phyloP scores from a whole-genome alignment of 2,113 vertebrate species.

The rat (Rattus norvegicus) region DNA sequence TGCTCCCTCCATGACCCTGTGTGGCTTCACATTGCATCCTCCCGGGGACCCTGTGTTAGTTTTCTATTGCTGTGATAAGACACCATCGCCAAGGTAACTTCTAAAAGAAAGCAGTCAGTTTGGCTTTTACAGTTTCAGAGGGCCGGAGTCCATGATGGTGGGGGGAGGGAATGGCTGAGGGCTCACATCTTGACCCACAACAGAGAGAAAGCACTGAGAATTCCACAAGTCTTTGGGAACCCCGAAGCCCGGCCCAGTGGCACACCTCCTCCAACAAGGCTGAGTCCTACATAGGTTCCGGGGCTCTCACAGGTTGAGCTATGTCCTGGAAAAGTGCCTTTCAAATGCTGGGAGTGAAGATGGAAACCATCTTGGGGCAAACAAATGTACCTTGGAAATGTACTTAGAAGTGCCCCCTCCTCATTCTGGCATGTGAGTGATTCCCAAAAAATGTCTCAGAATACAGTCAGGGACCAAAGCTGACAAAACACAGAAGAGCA shows the following conservation, averaged over 20 bases:
- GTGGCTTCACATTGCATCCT: neutral
- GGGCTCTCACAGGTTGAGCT: neutral
- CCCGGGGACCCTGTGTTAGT: no score
- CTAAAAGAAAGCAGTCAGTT: no score
- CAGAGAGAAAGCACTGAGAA: neutral
- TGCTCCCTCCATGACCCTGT: neutral
- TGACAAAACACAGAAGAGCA: neutral
- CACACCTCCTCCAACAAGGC: neutral
- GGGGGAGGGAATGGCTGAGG: neutral
- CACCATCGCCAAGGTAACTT: neutral
- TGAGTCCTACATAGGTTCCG: neutral
- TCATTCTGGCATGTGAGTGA: neutral
- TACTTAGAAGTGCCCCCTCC: neutral
- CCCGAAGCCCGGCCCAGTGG: neutral
- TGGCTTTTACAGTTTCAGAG: neutral
- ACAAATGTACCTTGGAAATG: accelerated
- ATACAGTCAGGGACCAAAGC: accelerated
- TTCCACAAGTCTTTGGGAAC: no score
- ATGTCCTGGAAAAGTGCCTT: neutral
- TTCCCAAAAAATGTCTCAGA: neutral
- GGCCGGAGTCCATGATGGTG: neutral
- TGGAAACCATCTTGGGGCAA: accelerated
- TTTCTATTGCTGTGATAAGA: neutral
- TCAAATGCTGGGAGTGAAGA: neutral
- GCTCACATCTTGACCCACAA: neutral